Percentiles rank a stretch among this genome's conserved stretches.
Conservation (phyloP, 2,113 vertebrate species). For the Eupsittula cactorum region DNA sequence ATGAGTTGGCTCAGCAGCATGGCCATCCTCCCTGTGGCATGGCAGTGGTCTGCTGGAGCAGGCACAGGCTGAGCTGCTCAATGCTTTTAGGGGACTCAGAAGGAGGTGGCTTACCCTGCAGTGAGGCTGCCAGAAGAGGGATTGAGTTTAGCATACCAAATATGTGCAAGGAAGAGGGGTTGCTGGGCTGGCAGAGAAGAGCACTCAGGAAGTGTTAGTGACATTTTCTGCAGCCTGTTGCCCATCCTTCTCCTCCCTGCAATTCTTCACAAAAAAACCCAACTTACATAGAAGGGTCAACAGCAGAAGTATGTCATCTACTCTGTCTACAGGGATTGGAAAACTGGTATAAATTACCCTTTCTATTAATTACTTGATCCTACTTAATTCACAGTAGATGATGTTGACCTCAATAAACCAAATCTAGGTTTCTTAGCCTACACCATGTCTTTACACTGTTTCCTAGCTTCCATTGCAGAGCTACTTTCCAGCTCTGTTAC, state of each 20-base stretch:
- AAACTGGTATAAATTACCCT: slow-evolving; percentile 34
- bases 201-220: fast-evolving
- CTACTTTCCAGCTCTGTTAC: not conserved
- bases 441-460: not conserved
- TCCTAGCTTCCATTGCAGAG: not conserved
- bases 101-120: not conserved
- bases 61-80: not conserved
- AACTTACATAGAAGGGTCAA: not conserved
- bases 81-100: not conserved
- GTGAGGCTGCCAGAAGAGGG: not conserved
- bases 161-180: not conserved
- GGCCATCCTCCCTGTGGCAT: fast-evolving
- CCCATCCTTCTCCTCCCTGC: not conserved
- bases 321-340: slow-evolving; percentile 12
- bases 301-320: slow-evolving; percentile 33
- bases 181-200: not conserved
- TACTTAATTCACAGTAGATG: slow-evolving; percentile 8
- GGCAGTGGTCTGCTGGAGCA: not conserved
- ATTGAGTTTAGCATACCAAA: not conserved
- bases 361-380: slow-evolving; percentile 62
- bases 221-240: not conserved
- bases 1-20: not conserved
- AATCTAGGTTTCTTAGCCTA: slow-evolving; percentile 7
- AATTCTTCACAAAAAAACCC: not conserved
- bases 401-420: slow-evolving; percentile 13